These are phyloP conservation scores for Heliconius charithonia DNA, from an alignment of 2,888 invertebrate species.

Conservation along the genomic window DNA sequence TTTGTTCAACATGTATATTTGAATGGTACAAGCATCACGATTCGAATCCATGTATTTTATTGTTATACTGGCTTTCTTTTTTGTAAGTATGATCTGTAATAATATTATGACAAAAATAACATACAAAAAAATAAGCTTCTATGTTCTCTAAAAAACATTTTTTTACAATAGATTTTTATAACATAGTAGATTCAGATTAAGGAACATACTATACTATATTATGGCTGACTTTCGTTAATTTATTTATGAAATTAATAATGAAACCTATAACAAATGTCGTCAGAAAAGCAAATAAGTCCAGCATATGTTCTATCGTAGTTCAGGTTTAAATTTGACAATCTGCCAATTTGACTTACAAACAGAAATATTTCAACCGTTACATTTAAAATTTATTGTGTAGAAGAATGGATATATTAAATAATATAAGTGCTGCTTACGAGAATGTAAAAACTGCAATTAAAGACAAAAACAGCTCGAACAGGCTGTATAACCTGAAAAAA, in stretches of 20 bases:
- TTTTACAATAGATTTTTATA: too few species aligned
- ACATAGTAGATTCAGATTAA: too few species aligned
- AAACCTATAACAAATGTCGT: background rate
- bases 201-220: background rate
- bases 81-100: background rate
- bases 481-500: conserved; percentile 63
- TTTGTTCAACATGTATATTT: background rate
- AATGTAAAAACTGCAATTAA: conserved; percentile 65
- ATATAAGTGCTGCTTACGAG: conserved; percentile 68
- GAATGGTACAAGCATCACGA: background rate
- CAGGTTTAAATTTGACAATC: conserved; percentile 35
- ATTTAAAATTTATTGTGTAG: conserved; percentile 27
- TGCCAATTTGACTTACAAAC: conserved; percentile 18
- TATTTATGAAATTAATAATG: background rate
- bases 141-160: too few species aligned
- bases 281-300: conserved; percentile 7
- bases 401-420: conserved; percentile 63
- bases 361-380: background rate
- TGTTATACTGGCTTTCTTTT: background rate
- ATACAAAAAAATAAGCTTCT: too few species aligned
- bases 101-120: background rate
- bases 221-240: background rate
- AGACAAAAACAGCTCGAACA: conserved; percentile 64
- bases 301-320: conserved; percentile 5
- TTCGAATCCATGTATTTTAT: background rate